Evolutionary conservation across 2,888 invertebrate genomes (phyloP).

Genomic region (Orthonychiurus folsomi): DNA sequence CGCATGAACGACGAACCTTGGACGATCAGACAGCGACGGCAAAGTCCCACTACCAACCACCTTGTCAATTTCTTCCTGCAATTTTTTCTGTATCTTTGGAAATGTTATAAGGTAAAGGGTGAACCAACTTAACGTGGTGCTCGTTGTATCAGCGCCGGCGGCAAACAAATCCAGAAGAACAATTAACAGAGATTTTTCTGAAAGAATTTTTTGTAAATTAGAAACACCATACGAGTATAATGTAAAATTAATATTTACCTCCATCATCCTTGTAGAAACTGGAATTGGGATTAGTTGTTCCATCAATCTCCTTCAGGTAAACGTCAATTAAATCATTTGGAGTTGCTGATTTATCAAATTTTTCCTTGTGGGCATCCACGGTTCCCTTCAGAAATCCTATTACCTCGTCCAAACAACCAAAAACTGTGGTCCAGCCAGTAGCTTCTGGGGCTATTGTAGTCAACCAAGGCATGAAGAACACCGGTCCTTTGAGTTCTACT

Average conservation of each 20-base stretch:
- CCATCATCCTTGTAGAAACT: constrained; percentile 23
- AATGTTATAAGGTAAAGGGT: background rate
- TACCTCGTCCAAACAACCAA: constrained; percentile 4
- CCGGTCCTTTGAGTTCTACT: background rate
- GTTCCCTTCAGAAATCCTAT: constrained; percentile 22
- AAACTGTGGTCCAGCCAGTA: background rate
- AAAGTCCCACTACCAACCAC: background rate
- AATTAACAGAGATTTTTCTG: background rate
- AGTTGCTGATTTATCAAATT: constrained; percentile 19
- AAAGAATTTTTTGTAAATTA: background rate
- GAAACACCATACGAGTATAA: background rate
- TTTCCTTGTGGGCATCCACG: constrained; percentile 24
- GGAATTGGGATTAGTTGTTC: constrained; percentile 17
- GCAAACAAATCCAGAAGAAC: constrained; percentile 2
- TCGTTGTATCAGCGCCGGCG: constrained; percentile 2
- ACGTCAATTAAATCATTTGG: constrained; percentile 35
- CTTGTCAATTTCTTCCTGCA: background rate
- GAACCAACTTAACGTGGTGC: background rate
- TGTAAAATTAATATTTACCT: constrained; percentile 13
- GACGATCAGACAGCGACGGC: background rate
- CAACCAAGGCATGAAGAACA: constrained; percentile 2
- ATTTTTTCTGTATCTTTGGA: constrained; percentile 3
- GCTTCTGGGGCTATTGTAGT: constrained; percentile 5
- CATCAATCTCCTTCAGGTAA: constrained; percentile 26
- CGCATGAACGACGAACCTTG: background rate